Conservation (phyloP, 2,113 vertebrate species). For the Sylvietta virens region DNA sequence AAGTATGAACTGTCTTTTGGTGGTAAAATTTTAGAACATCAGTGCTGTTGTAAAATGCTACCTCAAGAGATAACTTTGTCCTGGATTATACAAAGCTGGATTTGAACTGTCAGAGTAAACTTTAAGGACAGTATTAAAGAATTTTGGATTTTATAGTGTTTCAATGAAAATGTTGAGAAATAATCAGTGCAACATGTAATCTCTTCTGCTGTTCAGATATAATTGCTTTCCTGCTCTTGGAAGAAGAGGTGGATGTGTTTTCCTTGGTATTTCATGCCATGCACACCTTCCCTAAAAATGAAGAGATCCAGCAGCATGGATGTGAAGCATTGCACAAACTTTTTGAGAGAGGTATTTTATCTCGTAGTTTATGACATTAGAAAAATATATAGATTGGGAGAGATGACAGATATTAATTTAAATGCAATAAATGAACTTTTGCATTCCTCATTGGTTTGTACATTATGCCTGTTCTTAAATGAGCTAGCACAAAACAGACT, state of each 20-base stretch:
- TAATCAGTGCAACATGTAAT: not conserved
- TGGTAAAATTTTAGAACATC: not conserved
- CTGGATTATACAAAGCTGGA: not conserved
- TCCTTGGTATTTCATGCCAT: conserved; percentile 84
- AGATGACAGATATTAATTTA: not conserved
- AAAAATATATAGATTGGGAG: not conserved
- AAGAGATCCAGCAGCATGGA: conserved; percentile 87
- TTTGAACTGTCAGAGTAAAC: not conserved
- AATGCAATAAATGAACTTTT: not conserved
- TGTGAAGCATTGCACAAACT: conserved; percentile 82
- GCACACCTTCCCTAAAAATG: conserved; percentile 78
- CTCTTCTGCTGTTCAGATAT: conserved; percentile 63
- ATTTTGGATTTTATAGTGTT: not conserved
- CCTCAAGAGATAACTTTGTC: not conserved
- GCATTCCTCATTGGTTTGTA: not conserved
- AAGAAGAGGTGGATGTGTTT: conserved; percentile 89
- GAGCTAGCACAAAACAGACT: not conserved
- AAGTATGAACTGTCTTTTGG: not conserved
- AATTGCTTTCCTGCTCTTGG: conserved; percentile 82
- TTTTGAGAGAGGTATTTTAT: conserved; percentile 83
- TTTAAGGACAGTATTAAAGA: not conserved
- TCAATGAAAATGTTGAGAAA: not conserved
- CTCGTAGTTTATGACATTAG: not conserved
- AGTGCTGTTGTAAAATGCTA: not conserved
- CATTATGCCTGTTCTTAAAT: not conserved